These are phyloP conservation scores for Drosophila kokeensis DNA, from an alignment of 2,888 invertebrate species.

Conservation along the genomic window DNA sequence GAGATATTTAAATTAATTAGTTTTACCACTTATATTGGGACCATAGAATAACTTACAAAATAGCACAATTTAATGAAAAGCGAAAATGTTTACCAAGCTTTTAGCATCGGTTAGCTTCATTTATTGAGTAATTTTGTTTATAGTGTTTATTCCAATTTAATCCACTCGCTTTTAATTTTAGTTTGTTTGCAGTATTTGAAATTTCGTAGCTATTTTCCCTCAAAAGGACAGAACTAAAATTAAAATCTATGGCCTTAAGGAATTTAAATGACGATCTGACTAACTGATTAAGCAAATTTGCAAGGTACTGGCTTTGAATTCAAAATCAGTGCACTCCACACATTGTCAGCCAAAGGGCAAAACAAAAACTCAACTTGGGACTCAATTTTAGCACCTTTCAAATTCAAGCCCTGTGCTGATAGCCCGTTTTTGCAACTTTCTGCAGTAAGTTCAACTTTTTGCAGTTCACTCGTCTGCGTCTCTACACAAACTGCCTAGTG, in stretches of 20 bases:
- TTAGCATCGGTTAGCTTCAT: background rate
- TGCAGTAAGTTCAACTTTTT: slow-evolving; percentile 35
- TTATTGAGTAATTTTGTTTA: background rate
- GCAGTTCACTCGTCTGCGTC: background rate
- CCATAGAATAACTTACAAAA: background rate
- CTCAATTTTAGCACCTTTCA: slow-evolving; percentile 29
- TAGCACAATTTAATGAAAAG: background rate
- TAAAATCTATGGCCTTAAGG: background rate
- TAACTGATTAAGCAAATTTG: slow-evolving; percentile 3
- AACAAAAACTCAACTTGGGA: slow-evolving; percentile 9
- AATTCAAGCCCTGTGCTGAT: slow-evolving; percentile 5
- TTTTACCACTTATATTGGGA: background rate
- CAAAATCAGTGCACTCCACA: slow-evolving; percentile 40
- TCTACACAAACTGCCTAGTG: slow-evolving; percentile 25
- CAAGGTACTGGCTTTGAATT: slow-evolving; percentile 31
- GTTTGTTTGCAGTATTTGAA: background rate
- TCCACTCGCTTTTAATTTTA: background rate
- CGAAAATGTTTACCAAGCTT: background rate
- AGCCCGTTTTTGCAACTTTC: slow-evolving; percentile 18
- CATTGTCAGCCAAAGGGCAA: slow-evolving; percentile 20
- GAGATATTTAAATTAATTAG: background rate
- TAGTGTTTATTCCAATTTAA: background rate
- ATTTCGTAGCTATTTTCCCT: background rate
- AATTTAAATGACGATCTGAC: background rate
- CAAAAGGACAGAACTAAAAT: background rate